These are phyloP conservation scores for Astatotilapia flaviijosephi DNA, from an alignment of 2,113 vertebrate genomes.

Conservation along the genomic window DNA sequence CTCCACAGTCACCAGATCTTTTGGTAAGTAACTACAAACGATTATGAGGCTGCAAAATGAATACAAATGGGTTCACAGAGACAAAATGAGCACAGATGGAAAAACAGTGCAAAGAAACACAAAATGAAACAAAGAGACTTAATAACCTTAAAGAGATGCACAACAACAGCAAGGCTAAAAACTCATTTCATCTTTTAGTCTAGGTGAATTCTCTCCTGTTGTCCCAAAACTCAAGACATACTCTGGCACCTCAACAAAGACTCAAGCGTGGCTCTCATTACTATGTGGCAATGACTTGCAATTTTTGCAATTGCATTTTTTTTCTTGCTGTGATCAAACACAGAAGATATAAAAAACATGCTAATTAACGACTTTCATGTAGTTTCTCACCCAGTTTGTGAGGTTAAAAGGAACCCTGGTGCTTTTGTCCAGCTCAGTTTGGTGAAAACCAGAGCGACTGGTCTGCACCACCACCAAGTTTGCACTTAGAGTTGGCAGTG, in stretches of 20 bases:
- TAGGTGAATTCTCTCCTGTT: neutral
- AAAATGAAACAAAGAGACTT: neutral
- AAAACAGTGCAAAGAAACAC: neutral
- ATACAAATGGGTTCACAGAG: neutral
- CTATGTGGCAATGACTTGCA: neutral
- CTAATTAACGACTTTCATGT: neutral
- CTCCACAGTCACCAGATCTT: neutral
- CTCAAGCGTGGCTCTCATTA: neutral
- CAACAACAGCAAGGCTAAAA: neutral
- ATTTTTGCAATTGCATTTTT: neutral
- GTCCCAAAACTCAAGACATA: neutral
- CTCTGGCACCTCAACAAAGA: neutral
- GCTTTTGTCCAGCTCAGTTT: neutral
- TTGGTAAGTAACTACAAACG: neutral
- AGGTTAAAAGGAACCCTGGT: neutral
- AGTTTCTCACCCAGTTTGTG: neutral
- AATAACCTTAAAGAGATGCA: neutral
- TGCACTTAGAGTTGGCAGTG: neutral
- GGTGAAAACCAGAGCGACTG: neutral
- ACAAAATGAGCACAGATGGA: neutral
- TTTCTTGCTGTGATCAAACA: neutral
- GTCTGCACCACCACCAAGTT: neutral
- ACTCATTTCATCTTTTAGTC: neutral
- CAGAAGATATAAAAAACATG: neutral
- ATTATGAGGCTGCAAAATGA: neutral